Evolutionary conservation across 2,797 vertebrate genomes (phyloP), one percentile per base, ranked within the genome.

Genomic region (Coranthus polyacanthus): DNA sequence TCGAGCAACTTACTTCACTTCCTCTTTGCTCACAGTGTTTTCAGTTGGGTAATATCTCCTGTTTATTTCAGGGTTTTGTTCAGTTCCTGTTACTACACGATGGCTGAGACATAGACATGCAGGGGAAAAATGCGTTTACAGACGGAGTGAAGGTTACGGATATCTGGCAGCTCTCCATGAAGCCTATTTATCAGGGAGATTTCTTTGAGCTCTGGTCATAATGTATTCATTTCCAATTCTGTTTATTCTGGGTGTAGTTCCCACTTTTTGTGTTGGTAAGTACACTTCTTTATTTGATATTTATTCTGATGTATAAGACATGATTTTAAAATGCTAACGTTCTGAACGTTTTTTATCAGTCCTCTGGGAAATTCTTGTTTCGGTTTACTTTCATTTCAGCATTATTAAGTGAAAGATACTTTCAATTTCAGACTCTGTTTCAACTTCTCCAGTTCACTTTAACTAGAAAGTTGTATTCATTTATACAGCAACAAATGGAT

Each of bases 21-120:
- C 90, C 89, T 59, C 58, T 81, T 75, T 0, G 11, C 49, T 53
- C 4, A 10, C 41, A 2, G 12, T 61, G 21, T n/a, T 45, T 73
- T 59, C 43, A 70, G 85, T 90, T 88, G 74, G 3, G 85, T 59
- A 89, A 91, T 47, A 61, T 12, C 29, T 68, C 71, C 63, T 22
- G 70, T 79, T 83, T 69, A 18, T 81, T 83, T 77, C 67, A 76
- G 42, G 3, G 32, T 63, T 81, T 76, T 60, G 81, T 63, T 75
- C 62, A 91, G 84, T 92, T 92, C 90, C 91, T 86, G 68, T 89
- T 80, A 9, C 3, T 32, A 55, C 32, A 49, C 38, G 34, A 13
- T 34, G 8, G n/a, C 22, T 45, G 0, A 56, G 39, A 32, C 0
- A 5, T 12, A 29, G 21, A 41, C 37, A 32, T 6, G 3, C 22